Evolutionary conservation across 2,888 invertebrate species (phyloP).

Genomic region (Platynereis dumerilii): DNA sequence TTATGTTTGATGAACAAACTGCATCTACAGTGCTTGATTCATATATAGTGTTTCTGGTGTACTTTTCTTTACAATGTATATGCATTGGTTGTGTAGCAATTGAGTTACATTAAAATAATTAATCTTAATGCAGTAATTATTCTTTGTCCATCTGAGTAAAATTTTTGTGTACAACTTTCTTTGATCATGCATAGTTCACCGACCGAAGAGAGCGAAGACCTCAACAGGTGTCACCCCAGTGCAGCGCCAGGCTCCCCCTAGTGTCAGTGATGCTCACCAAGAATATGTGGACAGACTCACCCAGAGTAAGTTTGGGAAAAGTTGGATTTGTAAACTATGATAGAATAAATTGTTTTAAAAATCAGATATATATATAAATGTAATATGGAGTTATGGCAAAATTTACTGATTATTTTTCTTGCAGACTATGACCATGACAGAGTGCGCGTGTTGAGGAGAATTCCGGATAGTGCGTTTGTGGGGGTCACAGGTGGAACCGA

Average conservation of each 20-base stretch:
- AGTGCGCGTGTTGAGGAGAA: constrained; percentile 44
- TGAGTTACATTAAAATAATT: no score
- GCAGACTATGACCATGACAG: constrained; percentile 32
- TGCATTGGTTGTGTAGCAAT: no score
- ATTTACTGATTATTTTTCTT: background rate
- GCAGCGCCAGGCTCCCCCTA: no score
- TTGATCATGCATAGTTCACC: constrained; percentile 15
- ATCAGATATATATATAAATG: background rate
- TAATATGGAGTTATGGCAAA: background rate
- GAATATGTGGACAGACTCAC: constrained; percentile 22
- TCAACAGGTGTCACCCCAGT: background rate
- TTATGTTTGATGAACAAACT: no score
- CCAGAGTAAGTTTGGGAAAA: constrained; percentile 13
- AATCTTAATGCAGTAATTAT: no score
- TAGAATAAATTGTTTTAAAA: background rate
- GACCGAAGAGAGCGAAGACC: constrained; percentile 4
- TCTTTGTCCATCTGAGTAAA: no score
- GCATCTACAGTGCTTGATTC: no score
- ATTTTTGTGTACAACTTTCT: no score
- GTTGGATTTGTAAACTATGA: background rate
- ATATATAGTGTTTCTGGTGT: no score
- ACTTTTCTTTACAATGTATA: no score
- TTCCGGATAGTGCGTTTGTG: constrained; percentile 52
- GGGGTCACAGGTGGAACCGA: constrained; percentile 47
- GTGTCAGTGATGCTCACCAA: background rate